These are phyloP conservation scores for Drosophila pseudoobscura DNA, from an alignment of 1,140 invertebrate species.

Conservation along the genomic window DNA sequence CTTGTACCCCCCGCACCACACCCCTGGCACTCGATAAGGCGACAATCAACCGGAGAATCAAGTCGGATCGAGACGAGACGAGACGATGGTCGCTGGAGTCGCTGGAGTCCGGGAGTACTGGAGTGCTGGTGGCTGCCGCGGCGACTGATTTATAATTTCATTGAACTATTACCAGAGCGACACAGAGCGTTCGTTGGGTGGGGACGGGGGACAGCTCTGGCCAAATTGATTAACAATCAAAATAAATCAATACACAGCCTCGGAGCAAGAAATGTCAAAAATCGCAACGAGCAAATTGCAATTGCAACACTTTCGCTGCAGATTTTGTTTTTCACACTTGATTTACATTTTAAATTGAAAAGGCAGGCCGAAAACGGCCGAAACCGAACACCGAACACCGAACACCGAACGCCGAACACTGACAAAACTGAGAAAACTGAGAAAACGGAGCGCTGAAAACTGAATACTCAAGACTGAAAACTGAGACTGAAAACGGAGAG, in stretches of 20 bases:
- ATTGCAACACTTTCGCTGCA: conserved; percentile 81
- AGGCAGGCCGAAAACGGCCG: conserved; percentile 63
- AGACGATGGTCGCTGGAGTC: neutral
- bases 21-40: conserved; percentile 7
- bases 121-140: conserved; percentile 1
- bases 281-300: conserved; percentile 78
- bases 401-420: conserved; percentile 21
- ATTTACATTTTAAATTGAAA: conserved; percentile 82
- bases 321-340: conserved; percentile 77
- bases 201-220: conserved; percentile 13
- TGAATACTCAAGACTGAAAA: conserved; percentile 20
- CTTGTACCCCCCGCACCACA: conserved; percentile 25
- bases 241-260: conserved; percentile 77
- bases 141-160: conserved; percentile 77
- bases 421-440: neutral
- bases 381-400: conserved; percentile 49
- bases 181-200: conserved; percentile 37
- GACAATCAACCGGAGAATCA: conserved; percentile 12
- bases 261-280: conserved; percentile 76
- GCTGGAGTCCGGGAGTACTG: neutral
- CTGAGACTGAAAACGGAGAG: conserved; percentile 23
- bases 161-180: conserved; percentile 72
- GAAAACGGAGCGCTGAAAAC: conserved; percentile 40
- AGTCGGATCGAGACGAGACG: conserved; percentile 7
- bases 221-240: conserved; percentile 81